These are phyloP conservation scores for Lepisosteus osseus DNA, from an alignment of 2,113 vertebrate species.

Conservation along the genomic window DNA sequence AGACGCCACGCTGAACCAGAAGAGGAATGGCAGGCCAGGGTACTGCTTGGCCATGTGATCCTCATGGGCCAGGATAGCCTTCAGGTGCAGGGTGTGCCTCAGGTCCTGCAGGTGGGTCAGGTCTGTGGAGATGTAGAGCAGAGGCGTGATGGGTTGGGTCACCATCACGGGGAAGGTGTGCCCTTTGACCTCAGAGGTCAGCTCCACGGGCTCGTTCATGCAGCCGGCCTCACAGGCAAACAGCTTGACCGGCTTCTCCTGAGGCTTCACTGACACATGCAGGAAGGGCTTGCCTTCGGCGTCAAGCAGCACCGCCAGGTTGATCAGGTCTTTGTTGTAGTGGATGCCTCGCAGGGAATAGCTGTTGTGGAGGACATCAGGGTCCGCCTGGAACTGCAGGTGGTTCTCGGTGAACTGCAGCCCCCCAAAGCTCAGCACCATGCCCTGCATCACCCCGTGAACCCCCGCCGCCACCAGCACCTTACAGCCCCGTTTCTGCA, in stretches of 20 bases:
- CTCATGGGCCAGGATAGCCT: constrained; percentile 90
- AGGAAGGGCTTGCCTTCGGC: constrained; percentile 84
- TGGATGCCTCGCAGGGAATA: constrained; percentile 88
- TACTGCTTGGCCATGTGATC: constrained; percentile 98
- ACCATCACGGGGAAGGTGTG: constrained; percentile 92
- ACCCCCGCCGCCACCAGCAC: constrained; percentile 81
- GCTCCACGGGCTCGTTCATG: constrained; percentile 88
- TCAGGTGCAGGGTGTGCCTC: constrained; percentile 90
- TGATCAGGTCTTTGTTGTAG: constrained; percentile 89
- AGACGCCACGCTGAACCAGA: constrained; percentile 98
- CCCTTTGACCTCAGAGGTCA: constrained; percentile 80
- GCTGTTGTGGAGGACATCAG: constrained; percentile 92
- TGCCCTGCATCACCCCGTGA: constrained; percentile 89
- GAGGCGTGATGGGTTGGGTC: constrained; percentile 88
- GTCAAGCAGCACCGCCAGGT: constrained; percentile 82
- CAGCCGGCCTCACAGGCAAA: constrained; percentile 94
- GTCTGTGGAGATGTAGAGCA: constrained; percentile 94
- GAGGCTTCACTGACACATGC: constrained; percentile 84
- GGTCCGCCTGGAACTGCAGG: constrained; percentile 95
- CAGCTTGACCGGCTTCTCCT: constrained; percentile 80
- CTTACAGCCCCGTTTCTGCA: constrained; percentile 92
- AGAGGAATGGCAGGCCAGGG: constrained; percentile 91
- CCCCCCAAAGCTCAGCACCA: constrained; percentile 93
- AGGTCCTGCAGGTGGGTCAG: constrained; percentile 89
- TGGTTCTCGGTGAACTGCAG: constrained; percentile 98